A percentile compares a stretch with the other conserved stretches of the same genome.
Evolutionary conservation across 1,140 invertebrate species (phyloP).

Genomic region (Holotrichia oblita): DNA sequence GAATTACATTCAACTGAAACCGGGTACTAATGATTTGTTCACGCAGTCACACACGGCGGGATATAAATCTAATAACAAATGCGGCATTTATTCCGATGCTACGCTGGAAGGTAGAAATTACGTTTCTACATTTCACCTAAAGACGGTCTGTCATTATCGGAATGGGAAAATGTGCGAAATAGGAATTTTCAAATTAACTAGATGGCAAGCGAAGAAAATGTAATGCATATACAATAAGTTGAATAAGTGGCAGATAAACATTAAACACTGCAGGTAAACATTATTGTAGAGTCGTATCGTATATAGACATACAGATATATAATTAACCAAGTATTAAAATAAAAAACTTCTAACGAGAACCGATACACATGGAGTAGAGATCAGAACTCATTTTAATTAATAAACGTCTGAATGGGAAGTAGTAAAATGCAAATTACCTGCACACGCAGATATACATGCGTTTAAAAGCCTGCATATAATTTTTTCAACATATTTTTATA

Average conservation of each 20-base stretch:
- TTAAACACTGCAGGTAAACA: not conserved
- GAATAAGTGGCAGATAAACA: not conserved
- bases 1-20: not conserved
- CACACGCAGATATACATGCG: not conserved
- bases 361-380: not conserved
- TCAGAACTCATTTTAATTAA: not conserved
- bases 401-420: not conserved
- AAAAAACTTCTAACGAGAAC: not conserved
- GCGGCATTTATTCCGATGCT: not conserved
- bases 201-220: not conserved
- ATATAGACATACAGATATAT: not conserved
- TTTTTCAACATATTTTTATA: not conserved
- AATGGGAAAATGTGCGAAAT: not conserved
- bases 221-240: not conserved
- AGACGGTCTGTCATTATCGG: not conserved
- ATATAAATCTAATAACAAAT: slow-evolving; percentile 17
- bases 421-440: slow-evolving; percentile 23
- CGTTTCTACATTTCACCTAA: slow-evolving; percentile 5
- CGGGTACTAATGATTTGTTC: not conserved
- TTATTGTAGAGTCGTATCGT: not conserved
- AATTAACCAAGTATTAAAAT: not conserved
- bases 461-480: not conserved
- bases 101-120: slow-evolving; percentile 2
- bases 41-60: not conserved
- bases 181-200: slow-evolving; percentile 10